Evolutionary conservation across 1,140 invertebrate species (phyloP).

Genomic region (Eumaeus atala): DNA sequence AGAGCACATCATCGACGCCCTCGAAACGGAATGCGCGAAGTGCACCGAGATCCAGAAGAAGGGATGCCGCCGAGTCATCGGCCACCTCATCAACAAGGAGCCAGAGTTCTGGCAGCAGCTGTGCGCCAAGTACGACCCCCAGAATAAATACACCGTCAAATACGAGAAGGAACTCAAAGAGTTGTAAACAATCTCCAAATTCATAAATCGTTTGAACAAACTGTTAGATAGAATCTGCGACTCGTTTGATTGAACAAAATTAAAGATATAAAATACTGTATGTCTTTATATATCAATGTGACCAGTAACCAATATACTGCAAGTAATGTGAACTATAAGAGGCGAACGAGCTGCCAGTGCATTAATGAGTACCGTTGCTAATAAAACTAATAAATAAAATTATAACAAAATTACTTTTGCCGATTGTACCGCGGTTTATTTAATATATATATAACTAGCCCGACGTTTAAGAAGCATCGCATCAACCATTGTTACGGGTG

Average conservation of each 20-base stretch:
- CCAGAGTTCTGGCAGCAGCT: conserved; percentile 74
- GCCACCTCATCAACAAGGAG: conserved; percentile 72
- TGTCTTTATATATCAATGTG: background rate
- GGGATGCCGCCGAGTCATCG: conserved; percentile 72
- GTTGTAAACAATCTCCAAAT: background rate
- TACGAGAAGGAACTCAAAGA: conserved; percentile 51
- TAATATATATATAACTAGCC: no score
- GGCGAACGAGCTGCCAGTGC: no score
- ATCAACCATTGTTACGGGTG: no score
- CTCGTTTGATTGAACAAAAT: background rate
- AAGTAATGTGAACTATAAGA: background rate
- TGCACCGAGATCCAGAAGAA: conserved; percentile 75
- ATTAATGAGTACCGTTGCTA: no score
- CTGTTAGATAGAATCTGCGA: background rate
- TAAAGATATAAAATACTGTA: background rate
- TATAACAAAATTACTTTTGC: no score
- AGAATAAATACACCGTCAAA: conserved; percentile 71
- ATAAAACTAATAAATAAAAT: no score
- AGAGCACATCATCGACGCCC: conserved; percentile 73
- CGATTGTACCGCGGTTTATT: no score
- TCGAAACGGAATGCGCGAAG: conserved; percentile 76
- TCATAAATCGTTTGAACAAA: background rate
- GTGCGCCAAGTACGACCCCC: conserved; percentile 76
- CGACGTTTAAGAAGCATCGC: no score
- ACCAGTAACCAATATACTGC: background rate